Base-by-base conservation (phyloP, 2,888 invertebrate species). In the Synergus japonicus region DNA sequence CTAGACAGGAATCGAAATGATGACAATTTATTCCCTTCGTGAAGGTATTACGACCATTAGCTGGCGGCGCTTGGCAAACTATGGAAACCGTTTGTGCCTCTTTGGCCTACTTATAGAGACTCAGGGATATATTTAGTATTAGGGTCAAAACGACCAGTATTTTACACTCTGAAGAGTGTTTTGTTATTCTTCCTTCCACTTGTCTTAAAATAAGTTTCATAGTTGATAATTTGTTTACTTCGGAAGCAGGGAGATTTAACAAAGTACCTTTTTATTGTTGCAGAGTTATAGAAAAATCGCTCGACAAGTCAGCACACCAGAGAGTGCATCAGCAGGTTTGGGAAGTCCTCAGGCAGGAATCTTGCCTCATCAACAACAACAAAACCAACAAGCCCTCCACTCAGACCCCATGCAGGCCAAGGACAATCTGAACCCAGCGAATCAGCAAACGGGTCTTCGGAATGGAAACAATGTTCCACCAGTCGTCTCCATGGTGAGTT, bases 251-350 rank as follows among this genome's bases (percentile, higher is more conserved):
- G 4, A 7, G 43, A 44, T 9, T n/a, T 49, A 37, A 41, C 37
- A 13, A 63, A 63, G 9, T 5, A 22, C n/a, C 4, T 37, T 54
- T n/a, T 49, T 37, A n/a, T 73, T 73, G n/a, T 73, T 86, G 4
- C 90, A 92, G 92, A 92, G 91, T 87, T 92, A 92, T 84, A 89
- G 92, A 81, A 92, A 92, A 87, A 92, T 92, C 73, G 89, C 92
- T 49, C 89, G 92, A 77, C 92, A 92, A 89, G 92, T 92, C 43
- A 92, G 89, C 85, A 92, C 92, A 63, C 92, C 92, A 76, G 92
- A 92, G 82, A 92, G 89, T 80, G 91, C 92, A 79, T 89, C 92
- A 79, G 88, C 90, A 79, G 91, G 92, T 87, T 89, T 92, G 66
- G 91, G 91, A 64, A 92, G 92, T 88, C 92, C 92, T 76, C 92